Base-by-base conservation (phyloP, 2,888 invertebrate genomes). In the Melipona bicolor region DNA sequence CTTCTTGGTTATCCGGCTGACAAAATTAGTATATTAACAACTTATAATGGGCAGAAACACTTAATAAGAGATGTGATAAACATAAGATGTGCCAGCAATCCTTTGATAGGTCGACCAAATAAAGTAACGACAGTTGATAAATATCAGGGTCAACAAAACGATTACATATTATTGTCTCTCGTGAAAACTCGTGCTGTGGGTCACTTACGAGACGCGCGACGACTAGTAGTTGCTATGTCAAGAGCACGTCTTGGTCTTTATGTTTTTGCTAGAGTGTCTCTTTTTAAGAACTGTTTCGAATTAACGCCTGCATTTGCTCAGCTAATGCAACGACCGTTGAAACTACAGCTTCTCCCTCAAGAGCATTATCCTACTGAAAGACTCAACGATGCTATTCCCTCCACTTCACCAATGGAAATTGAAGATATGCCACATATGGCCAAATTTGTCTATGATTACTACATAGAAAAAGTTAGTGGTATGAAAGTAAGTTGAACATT, bases 141-240 rank as follows among this genome's bases (percentile, higher is more conserved):
- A 94, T 99, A 99, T 95, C 99, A 99, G 94, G 99, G 99, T 79
- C 99, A 99, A 93, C 99, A 99, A 95, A 99, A 99, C 95, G 99
- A 99, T 95, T 99, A 98, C 92, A 99, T 99, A 83, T 96, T 99
- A 24, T 96, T 99, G 71, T 99, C 99, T 0, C 95, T 99, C 69
- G 99, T 99, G 36, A 96, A 99, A 85, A 99, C 99, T 0, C 97
- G 97, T 93, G 98, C 98, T 0, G 99, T 99, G n/a, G 99, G 99
- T 59, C 99, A 99, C 95, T 96, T 99, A 86, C 96, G 99, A 54
- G 99, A 99, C 95, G 98, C 99, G 0, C 96, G 99, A 15, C 97
- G 99, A 93, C 96, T 99, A 85, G 97, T 99, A 65, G 99, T 99
- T 5, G 99, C 99, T 5, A 98, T 99, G 96, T 99, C 99, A 76